Conservation (phyloP, 2,797 vertebrate genomes). For the Xiphorhynchus erythropygius region DNA sequence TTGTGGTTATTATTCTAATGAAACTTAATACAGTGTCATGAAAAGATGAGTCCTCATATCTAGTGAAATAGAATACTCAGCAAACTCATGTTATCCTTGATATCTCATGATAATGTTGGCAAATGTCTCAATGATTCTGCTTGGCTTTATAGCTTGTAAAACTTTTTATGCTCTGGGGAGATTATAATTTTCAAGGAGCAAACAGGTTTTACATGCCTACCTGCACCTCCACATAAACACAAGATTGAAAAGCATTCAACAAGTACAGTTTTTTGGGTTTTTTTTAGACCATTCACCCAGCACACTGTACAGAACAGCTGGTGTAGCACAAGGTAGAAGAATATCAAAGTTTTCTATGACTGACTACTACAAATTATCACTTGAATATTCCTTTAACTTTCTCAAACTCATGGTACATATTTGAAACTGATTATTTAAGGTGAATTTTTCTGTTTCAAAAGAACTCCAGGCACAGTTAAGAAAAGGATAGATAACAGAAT, state of each 20-base stretch:
- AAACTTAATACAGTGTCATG: background rate
- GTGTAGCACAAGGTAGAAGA: background rate
- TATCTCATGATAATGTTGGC: background rate
- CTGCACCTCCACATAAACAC: background rate
- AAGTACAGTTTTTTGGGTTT: accelerated
- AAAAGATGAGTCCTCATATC: background rate
- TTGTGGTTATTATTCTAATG: background rate
- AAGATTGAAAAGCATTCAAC: background rate
- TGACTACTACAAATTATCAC: background rate
- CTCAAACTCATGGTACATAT: accelerated
- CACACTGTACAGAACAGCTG: background rate
- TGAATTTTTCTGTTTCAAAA: background rate
- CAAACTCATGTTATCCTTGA: background rate
- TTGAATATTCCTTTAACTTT: background rate
- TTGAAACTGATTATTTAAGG: background rate
- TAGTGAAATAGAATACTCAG: background rate
- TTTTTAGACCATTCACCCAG: background rate
- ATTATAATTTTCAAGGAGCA: background rate
- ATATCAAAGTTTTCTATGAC: background rate
- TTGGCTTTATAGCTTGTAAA: background rate
- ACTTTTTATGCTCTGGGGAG: background rate
- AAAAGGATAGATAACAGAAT: background rate
- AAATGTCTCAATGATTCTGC: background rate
- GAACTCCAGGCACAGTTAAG: background rate
- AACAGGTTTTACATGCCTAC: background rate